A percentile compares a stretch with the other conserved stretches of the same genome.
phyloP scores from a whole-genome alignment of 2,797 vertebrate genomes.

The Pantherophis alleghaniensis region DNA sequence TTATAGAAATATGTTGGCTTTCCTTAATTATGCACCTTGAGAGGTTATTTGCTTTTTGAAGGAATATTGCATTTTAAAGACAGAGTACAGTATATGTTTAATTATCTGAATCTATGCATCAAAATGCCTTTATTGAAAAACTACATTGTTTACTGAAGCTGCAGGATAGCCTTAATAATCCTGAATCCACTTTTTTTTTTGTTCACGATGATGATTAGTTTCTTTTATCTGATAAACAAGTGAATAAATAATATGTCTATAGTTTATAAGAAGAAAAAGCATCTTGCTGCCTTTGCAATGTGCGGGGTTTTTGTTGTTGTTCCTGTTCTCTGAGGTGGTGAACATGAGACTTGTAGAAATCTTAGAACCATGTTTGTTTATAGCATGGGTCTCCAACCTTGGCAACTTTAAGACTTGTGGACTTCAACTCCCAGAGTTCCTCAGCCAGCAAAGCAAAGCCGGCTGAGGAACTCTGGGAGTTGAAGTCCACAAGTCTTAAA shows the following conservation, averaged over 20 bases:
- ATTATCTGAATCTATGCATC: constrained; percentile 23
- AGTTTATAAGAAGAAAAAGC: not conserved
- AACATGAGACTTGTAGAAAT: not conserved
- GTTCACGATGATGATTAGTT: constrained; percentile 8
- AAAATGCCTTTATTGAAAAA: constrained; percentile 10
- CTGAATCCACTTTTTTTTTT: constrained; percentile 12
- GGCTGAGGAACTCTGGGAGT: too few species aligned
- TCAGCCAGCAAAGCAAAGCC: too few species aligned
- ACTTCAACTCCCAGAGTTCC: too few species aligned
- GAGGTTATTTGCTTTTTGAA: constrained; percentile 5
- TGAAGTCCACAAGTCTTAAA: too few species aligned
- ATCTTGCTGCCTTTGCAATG: constrained; percentile 6
- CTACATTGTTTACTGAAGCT: constrained; percentile 43
- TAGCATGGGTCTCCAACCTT: too few species aligned
- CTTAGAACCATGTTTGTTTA: not conserved
- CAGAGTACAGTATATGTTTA: constrained; percentile 11
- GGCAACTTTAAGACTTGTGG: too few species aligned
- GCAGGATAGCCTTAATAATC: constrained; percentile 14
- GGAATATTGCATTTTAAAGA: constrained; percentile 14
- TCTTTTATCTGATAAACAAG: constrained; percentile 32
- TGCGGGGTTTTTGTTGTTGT: not conserved
- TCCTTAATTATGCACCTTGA: constrained; percentile 43
- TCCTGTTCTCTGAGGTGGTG: not conserved
- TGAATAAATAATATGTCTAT: not conserved
- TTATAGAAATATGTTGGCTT: constrained; percentile 18